Evolutionary conservation across 2,113 vertebrate genomes (phyloP), one percentile per base, ranked within the genome.

Genomic region (Oryzias javanicus): DNA sequence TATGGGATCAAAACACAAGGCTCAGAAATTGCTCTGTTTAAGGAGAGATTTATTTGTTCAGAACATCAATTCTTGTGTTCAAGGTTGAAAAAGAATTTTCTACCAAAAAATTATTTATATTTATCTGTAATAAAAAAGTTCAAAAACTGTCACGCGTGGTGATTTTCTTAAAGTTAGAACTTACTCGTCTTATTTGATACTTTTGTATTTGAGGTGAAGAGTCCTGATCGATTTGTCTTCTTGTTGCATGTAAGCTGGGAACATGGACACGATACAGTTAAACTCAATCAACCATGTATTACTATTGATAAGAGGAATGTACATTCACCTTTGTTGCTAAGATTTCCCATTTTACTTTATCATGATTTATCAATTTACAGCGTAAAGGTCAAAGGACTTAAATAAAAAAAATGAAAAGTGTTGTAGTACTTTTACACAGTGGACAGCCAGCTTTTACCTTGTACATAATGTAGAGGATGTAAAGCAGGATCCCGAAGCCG

Each of bases 401-500:
- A 29, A 6, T 4, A 17, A 10, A 25, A n/a, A 35, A 10, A n/a
- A 12, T 27, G 1, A 17, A 40, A 8, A 18, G 0, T 35, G 3
- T 5, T 17, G 27, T 42, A 16, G 50, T 5, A 4, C 14, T 17
- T 49, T 42, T 7, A 47, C 4, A 44, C 15, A 53, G 7, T 29
- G 8, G 16, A 25, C 19, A 14, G 25, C 2, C 4, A 45, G 12
- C 22, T 42, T 40, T 64, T 91, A 97, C 97, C 95, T 98, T 98
- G 84, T 95, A 93, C 14, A 98, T 91, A 70, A 98, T 95, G 76
- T 96, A 98, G 5, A 98, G 55, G 73, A 98, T 97, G 71, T 98
- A 98, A 45, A 98, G 91, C 69, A 98, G 91, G 62, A 98, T 95
- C 35, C 95, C 96, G 82, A 99, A 97, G 64, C 96, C 96, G 77